Conservation (phyloP, 2,888 invertebrate species). For the Teleiodes luculella region DNA sequence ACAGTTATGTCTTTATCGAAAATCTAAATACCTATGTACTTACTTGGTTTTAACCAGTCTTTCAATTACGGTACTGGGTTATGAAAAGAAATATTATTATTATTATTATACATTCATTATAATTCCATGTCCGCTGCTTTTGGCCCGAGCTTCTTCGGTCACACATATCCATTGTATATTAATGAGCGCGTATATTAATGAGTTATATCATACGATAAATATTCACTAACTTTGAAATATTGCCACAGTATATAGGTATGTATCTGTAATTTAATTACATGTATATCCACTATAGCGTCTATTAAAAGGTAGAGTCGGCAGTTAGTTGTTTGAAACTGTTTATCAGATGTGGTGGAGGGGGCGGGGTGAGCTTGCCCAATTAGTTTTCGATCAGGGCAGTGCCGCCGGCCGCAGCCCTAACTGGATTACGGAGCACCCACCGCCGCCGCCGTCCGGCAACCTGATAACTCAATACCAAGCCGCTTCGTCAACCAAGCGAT, state of each 20-base stretch:
- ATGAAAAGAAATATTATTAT: too few species aligned
- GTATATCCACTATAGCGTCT: neutral
- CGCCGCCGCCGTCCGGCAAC: constrained; percentile 11
- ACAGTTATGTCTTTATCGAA: neutral
- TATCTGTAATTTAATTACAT: too few species aligned
- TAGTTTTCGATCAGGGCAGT: constrained; percentile 64
- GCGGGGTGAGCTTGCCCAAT: constrained; percentile 64
- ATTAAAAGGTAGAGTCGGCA: neutral
- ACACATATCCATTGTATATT: too few species aligned
- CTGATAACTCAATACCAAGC: constrained; percentile 46
- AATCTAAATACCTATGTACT: neutral
- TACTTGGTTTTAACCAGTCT: too few species aligned
- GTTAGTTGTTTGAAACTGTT: neutral
- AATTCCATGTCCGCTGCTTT: too few species aligned
- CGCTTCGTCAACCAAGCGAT: constrained; percentile 40
- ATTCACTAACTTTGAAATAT: too few species aligned
- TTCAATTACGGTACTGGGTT: too few species aligned
- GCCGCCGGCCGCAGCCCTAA: constrained; percentile 44
- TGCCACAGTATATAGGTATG: too few species aligned
- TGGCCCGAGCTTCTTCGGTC: too few species aligned
- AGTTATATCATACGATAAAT: too few species aligned
- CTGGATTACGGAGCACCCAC: neutral
- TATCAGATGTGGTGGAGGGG: constrained; percentile 31
- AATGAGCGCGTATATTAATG: too few species aligned
- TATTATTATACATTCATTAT: too few species aligned